phyloP scores from a whole-genome alignment of 1,140 invertebrate genomes.

The Panagrolaimus sp. region DNA sequence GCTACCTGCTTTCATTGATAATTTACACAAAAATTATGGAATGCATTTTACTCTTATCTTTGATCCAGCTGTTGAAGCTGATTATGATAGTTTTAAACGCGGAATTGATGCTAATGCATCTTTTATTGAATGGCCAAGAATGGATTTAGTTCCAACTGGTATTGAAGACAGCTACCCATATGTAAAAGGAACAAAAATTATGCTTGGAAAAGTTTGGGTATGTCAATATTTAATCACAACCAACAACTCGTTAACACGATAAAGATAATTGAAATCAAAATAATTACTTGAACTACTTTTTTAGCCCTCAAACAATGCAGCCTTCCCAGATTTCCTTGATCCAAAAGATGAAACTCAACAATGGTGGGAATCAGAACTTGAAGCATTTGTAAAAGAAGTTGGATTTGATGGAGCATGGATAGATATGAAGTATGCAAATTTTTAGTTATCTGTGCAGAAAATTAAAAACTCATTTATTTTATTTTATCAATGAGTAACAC shows the following conservation, averaged over 20 bases:
- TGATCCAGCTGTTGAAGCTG: constrained; percentile 40
- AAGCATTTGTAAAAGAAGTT: constrained; percentile 12
- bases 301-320: constrained; percentile 42
- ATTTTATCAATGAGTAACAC: too few relatives aligned
- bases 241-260: too few relatives aligned
- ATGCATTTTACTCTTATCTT: constrained; percentile 42
- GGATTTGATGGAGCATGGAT: constrained; percentile 28
- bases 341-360: constrained; percentile 20
- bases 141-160: constrained; percentile 23
- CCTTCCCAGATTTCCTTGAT: constrained; percentile 57
- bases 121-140: constrained; percentile 37
- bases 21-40: constrained; percentile 25
- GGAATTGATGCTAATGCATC: constrained; percentile 1
- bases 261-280: too few relatives aligned
- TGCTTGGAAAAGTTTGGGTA: constrained; percentile 52
- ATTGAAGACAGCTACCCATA: constrained; percentile 37
- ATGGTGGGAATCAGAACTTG: constrained; percentile 30
- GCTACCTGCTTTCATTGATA: constrained; percentile 28
- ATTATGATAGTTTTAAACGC: constrained; percentile 20
- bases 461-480: too few relatives aligned
- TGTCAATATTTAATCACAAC: too few relatives aligned
- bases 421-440: neutral
- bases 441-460: too few relatives aligned
- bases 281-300: too few relatives aligned
- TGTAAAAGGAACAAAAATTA: constrained; percentile 30